Evolutionary conservation across 2,888 invertebrate species (phyloP).

Genomic region (Temnothorax unifasciatus): DNA sequence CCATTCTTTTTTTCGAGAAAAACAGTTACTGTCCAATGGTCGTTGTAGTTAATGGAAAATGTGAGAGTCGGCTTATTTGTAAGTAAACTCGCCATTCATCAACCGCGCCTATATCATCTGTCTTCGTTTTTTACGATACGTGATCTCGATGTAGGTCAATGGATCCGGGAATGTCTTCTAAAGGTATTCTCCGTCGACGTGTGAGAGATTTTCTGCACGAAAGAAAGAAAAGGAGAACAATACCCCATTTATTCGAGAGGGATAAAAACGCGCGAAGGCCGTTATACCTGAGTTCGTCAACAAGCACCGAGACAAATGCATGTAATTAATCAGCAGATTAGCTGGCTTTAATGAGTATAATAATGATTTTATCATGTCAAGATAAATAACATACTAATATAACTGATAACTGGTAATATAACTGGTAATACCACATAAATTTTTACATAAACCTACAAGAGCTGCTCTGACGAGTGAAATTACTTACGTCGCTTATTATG

Average conservation of each 20-base stretch:
- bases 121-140: slow-evolving; percentile 45
- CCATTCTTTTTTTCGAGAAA: neutral
- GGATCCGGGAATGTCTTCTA: slow-evolving; percentile 68
- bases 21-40: slow-evolving; percentile 13
- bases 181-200: slow-evolving; percentile 66
- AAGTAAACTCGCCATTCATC: slow-evolving; percentile 53
- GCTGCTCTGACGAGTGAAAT: neutral
- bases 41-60: slow-evolving; percentile 62
- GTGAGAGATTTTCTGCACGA: slow-evolving; percentile 62
- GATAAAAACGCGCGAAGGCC: slow-evolving; percentile 48
- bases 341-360: neutral
- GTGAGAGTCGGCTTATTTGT: slow-evolving; percentile 66
- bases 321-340: slow-evolving; percentile 21
- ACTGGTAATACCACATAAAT: neutral
- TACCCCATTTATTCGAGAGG: slow-evolving; percentile 51
- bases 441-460: neutral
- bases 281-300: slow-evolving; percentile 39
- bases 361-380: neutral
- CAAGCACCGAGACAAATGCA: slow-evolving; percentile 17
- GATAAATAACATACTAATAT: neutral
- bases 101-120: slow-evolving; percentile 12
- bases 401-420: neutral
- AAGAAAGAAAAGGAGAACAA: slow-evolving; percentile 50
- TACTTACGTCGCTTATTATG: neutral
- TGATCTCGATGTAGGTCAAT: slow-evolving; percentile 72